phyloP scores from a whole-genome alignment of 2,797 vertebrate genomes.

The Glyptemys insculpta region DNA sequence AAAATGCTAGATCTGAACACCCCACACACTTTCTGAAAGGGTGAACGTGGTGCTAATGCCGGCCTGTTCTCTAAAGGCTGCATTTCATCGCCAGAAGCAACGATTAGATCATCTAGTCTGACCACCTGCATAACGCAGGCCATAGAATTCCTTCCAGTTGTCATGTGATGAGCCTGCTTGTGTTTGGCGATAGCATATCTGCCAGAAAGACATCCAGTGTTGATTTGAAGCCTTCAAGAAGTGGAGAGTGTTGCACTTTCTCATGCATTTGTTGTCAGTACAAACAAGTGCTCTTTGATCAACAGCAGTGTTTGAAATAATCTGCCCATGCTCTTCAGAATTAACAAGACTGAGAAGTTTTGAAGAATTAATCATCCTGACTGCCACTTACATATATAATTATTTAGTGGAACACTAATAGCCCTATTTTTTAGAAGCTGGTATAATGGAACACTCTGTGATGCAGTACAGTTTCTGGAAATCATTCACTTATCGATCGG shows the following conservation, averaged over 20 bases:
- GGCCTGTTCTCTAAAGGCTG: neutral
- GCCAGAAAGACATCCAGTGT: neutral
- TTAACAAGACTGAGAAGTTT: neutral
- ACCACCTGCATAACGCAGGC: neutral
- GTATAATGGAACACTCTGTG: conserved; percentile 7
- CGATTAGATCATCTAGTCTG: neutral
- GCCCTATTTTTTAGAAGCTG: conserved; percentile 51
- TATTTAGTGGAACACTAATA: conserved; percentile 43
- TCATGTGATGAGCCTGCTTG: neutral
- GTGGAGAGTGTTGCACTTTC: conserved; percentile 25
- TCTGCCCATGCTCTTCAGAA: conserved; percentile 7
- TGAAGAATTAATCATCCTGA: conserved; percentile 38
- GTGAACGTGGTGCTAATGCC: neutral
- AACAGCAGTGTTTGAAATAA: conserved; percentile 12
- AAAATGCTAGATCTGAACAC: neutral
- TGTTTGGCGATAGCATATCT: neutral
- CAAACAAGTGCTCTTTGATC: conserved; percentile 27
- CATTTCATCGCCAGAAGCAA: neutral
- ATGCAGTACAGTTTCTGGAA: conserved; percentile 23
- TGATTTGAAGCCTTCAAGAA: conserved; percentile 15
- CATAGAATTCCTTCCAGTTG: neutral
- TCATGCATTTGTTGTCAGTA: conserved; percentile 8
- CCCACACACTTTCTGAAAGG: neutral
- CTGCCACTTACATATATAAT: neutral
- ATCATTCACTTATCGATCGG: conserved; percentile 42